phyloP scores from a whole-genome alignment of 2,113 vertebrate genomes.

The Chloroceryle aenea region DNA sequence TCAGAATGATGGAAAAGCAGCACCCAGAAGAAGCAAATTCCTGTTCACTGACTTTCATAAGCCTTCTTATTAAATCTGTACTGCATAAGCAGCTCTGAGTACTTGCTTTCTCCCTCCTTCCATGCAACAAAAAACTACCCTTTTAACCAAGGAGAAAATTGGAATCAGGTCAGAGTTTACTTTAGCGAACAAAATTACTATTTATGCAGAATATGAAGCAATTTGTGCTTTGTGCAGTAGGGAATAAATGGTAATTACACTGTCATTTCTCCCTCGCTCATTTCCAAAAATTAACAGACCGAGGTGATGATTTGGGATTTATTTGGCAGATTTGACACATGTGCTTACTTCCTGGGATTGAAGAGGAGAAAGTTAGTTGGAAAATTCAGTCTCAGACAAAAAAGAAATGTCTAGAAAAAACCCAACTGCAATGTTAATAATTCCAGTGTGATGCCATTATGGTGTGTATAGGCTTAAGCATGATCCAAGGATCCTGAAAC shows the following conservation, averaged over 20 bases:
- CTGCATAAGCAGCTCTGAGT: background rate
- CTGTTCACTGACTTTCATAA: background rate
- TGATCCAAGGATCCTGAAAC: background rate
- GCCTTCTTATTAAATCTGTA: background rate
- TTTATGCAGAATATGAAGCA: background rate
- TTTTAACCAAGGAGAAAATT: background rate
- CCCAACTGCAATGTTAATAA: rapidly evolving
- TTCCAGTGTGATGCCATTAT: background rate
- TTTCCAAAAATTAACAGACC: background rate
- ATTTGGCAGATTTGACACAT: background rate
- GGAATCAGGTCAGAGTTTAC: background rate
- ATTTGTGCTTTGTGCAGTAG: background rate
- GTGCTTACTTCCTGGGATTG: background rate
- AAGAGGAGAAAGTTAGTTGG: background rate
- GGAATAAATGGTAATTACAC: background rate
- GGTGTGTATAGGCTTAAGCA: background rate
- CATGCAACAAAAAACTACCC: background rate
- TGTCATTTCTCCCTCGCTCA: background rate
- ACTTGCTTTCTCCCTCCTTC: background rate
- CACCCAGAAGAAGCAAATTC: background rate
- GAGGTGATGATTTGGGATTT: background rate
- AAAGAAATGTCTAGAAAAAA: background rate
- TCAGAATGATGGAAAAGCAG: background rate
- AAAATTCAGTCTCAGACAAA: background rate
- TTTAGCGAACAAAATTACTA: background rate